A percentile compares a stretch with the other conserved stretches of the same genome.
Evolutionary conservation across 2,888 invertebrate genomes (phyloP).

Genomic region (Spodoptera littoralis): DNA sequence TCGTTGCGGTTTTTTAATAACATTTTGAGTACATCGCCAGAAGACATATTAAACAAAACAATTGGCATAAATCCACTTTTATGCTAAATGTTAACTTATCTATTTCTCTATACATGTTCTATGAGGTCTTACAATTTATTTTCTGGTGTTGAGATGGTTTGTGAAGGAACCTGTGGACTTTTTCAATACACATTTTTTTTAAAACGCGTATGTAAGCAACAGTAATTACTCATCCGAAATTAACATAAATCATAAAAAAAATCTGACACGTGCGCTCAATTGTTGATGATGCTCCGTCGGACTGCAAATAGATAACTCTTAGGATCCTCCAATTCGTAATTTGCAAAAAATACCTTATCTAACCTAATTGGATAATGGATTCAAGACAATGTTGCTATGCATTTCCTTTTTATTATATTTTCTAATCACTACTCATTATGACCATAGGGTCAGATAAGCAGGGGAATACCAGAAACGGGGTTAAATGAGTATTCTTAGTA

Average conservation of each 20-base stretch:
- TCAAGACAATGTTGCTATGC: too few species aligned
- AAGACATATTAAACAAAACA: not conserved
- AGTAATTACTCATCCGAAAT: conserved; percentile 66
- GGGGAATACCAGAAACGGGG: too few species aligned
- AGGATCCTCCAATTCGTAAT: conserved; percentile 1
- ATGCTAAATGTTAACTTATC: not conserved
- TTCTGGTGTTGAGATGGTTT: too few species aligned
- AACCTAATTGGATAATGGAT: too few species aligned
- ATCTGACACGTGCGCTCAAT: conserved; percentile 57
- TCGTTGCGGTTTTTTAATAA: conserved; percentile 8
- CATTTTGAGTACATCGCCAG: not conserved
- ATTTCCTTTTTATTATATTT: too few species aligned
- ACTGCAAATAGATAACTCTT: conserved; percentile 63
- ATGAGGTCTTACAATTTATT: too few species aligned
- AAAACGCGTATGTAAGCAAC: conserved; percentile 16
- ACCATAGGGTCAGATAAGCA: too few species aligned
- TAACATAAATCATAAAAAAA: conserved; percentile 66
- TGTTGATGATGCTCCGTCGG: conserved; percentile 62
- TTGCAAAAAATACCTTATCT: not conserved
- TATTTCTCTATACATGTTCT: not conserved
- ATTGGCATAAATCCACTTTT: not conserved
- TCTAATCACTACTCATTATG: too few species aligned
- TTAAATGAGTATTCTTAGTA: too few species aligned
- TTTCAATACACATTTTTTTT: not conserved
- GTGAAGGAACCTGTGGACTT: conserved; percentile 19